A percentile compares a stretch with the other conserved stretches of the same genome.
Evolutionary conservation across 37 sponge, comb jelly and placozoan genomes (phyloP).

Genomic region (Sycon ciliatum): DNA sequence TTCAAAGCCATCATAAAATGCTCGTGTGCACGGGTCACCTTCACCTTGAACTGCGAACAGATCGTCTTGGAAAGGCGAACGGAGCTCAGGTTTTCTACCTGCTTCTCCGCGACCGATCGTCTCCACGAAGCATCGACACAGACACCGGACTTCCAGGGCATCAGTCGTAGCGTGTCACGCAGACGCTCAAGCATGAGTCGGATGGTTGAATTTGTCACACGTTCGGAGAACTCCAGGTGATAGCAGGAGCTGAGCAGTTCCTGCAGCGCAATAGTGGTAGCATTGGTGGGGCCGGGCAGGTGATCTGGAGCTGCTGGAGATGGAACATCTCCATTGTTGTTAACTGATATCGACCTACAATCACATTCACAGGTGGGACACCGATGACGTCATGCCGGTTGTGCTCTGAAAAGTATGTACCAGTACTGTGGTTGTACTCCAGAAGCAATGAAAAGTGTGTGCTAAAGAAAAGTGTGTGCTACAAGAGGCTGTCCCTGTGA

Average conservation of each 20-base stretch:
- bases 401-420: no score
- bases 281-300: slow-evolving; percentile 27
- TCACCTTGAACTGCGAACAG: slow-evolving; percentile 65
- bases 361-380: no score
- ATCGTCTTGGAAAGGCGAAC: slow-evolving; percentile 66
- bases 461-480: no score
- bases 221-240: slow-evolving; percentile 34
- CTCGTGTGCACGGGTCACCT: slow-evolving; percentile 47
- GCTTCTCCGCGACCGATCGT: slow-evolving; percentile 53
- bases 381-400: no score
- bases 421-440: no score
- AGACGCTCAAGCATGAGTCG: neutral
- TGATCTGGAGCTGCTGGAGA: no score
- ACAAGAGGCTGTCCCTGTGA: no score
- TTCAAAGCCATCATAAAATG: slow-evolving; percentile 61
- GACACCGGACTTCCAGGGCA: neutral
- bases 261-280: slow-evolving; percentile 38
- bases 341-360: no score
- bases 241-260: slow-evolving; percentile 81
- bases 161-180: no score
- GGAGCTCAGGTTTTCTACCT: slow-evolving; percentile 57
- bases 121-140: slow-evolving; percentile 62
- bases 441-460: no score
- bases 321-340: no score
- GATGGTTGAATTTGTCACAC: neutral